Percentiles rank a stretch among this genome's conserved stretches.
Evolutionary conservation across 1,140 invertebrate species (phyloP).

Genomic region (Drosophila nannoptera): DNA sequence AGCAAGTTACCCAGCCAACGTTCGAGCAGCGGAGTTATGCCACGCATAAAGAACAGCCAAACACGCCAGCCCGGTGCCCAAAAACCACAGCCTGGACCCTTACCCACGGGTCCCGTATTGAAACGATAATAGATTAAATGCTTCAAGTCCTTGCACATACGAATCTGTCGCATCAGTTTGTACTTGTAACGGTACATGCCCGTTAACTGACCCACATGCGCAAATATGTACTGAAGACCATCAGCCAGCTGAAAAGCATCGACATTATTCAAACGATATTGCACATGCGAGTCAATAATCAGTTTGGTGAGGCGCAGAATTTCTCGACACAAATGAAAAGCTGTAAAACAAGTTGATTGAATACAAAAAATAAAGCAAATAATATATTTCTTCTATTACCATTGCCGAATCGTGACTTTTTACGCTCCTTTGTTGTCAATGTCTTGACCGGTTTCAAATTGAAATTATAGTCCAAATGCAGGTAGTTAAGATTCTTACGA

Average conservation of each 20-base stretch:
- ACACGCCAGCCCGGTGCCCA: constrained; percentile 99
- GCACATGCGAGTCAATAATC: constrained; percentile 99
- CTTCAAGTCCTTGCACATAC: constrained; percentile 99
- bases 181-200: constrained; percentile 99
- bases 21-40: constrained; percentile 98
- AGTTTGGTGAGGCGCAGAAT: constrained; percentile 98
- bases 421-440: constrained; percentile 98
- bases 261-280: constrained; percentile 99
- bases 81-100: constrained; percentile 99
- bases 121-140: constrained; percentile 99
- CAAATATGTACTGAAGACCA: constrained; percentile 99
- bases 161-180: constrained; percentile 99
- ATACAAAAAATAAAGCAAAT: not conserved
- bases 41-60: constrained; percentile 99
- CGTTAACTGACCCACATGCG: constrained; percentile 99
- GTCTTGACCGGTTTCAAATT: constrained; percentile 99
- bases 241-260: constrained; percentile 99
- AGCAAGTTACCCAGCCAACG: constrained; percentile 98
- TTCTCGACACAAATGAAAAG: constrained; percentile 99
- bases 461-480: constrained; percentile 99
- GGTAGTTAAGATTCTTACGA: constrained; percentile 99
- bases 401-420: constrained; percentile 99
- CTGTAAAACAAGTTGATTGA: constrained; percentile 79
- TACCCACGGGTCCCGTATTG: constrained; percentile 98
- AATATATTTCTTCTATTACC: constrained; percentile 80